Evolutionary conservation across 2,888 invertebrate genomes (phyloP), one percentile per base, ranked within the genome.

Genomic region (Dolomedes plantarius): DNA sequence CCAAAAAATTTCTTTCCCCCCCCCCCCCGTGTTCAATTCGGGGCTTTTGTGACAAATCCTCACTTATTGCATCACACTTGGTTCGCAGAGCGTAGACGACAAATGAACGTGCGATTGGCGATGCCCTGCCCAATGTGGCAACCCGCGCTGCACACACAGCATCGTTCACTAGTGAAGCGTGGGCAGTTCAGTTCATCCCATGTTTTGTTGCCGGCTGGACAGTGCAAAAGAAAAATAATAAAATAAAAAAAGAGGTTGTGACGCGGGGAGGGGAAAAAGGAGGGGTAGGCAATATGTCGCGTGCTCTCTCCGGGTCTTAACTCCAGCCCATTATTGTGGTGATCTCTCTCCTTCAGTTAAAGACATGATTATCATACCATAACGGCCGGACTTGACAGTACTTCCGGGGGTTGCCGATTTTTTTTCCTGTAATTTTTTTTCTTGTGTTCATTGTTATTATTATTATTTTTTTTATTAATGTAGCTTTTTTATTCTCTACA

Each of bases 111-210:
- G n/a, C 36, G 5, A 36, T 77, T 69, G 68, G 78, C 71, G 71
- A 78, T 71, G 7, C 39, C 41, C 64, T 62, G 64, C 39, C 29
- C 41, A 41, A 39, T 28, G 41, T 62, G 69, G 62, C 71, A 71
- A 71, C 78, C 78, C 64, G 39, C 29, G 27, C 27, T 50, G 9
- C 50, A 71, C n/a, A n/a, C n/a, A n/a, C n/a, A n/a, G 78, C 71
- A 78, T 41, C 31, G 78, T 78, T 62, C 71, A 78, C 71, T 78
- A 41, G 78, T 71, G 71, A 71, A 78, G 78, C 78, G 78, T 71
- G 62, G 71, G 71, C 67, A 65, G 68, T 76, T 67, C 65, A 36
- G 65, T 75, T 64, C 76, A 78, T 76, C 67, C 46, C 67, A 31
- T 32, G 9, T 23, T 41, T 73, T 16, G 64, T 56, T 56, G 56